Evolutionary conservation across 2,888 invertebrate genomes (phyloP), one percentile per base, ranked within the genome.

Genomic region (Limnephilus lunatus): DNA sequence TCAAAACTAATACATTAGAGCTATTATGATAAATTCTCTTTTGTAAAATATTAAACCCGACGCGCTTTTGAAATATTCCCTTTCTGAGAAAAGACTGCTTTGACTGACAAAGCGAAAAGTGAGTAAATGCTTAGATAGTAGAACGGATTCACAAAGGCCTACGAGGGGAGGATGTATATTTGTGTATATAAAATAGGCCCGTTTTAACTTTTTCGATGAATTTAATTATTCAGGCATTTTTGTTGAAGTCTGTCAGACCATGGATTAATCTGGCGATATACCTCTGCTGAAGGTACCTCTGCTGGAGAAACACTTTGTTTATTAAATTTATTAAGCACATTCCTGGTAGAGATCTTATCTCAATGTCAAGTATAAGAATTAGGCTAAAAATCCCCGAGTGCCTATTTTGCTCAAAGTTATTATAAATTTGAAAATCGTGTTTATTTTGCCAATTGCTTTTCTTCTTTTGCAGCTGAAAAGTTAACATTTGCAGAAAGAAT

Each of bases 41-140:
- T 68, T 68, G 68, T 68, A n/a, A 68, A 68, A 68, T 68, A 68
- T 68, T 68, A 68, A 68, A 25, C 68, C 68, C 25, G 68, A 4
- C 68, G 25, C 25, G 68, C 25, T 68, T 68, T 68, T 68, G 68
- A 68, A n/a, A 25, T 68, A n/a, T 68, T 25, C 25, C 25, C 68
- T 68, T 68, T 68, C 25, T 68, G 68, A 68, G 68, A 68, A 68
- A 68, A 25, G n/a, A 68, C 68, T 25, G 68, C 68, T 68, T 68
- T 68, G 68, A 68, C 68, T 68, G 68, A 68, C 68, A 68, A 68
- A 68, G 68, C 68, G 68, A 68, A 68, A 68, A 68, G 68, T 68
- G n/a, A 68, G 68, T 48, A 48, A 48, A 48, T 15, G 48, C 68
- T 68, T 68, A 9, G 68, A n/a, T 68, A 68, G 7, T 25, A 68